A percentile compares a stretch with the other conserved stretches of the same genome.
These are phyloP conservation scores for Pseudopipra pipra DNA, from an alignment of 2,113 vertebrate genomes.

Conservation along the genomic window DNA sequence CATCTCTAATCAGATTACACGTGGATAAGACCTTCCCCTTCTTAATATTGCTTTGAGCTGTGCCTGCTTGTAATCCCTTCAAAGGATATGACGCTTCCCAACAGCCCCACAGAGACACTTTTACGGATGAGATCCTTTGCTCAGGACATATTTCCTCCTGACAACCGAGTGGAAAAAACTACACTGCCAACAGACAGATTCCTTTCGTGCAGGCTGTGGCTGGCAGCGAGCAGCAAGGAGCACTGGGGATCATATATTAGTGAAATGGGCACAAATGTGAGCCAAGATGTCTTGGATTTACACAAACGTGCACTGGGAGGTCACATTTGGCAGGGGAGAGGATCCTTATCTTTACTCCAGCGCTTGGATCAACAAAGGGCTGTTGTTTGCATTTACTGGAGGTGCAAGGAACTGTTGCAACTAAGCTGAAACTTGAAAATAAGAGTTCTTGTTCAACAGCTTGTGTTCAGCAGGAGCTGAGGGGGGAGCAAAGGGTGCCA, in stretches of 20 bases:
- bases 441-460: neutral
- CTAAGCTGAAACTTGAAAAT: neutral
- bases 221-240: neutral
- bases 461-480: neutral
- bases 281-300: neutral
- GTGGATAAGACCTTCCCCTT: neutral
- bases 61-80: neutral
- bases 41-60: neutral
- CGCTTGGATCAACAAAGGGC: neutral
- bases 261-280: neutral
- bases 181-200: neutral
- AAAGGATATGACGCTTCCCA: neutral
- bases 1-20: neutral
- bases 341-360: neutral
- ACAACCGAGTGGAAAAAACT: neutral
- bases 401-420: neutral
- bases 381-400: neutral
- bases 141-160: neutral
- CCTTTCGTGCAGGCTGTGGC: neutral
- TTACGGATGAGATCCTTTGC: neutral
- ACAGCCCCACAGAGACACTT: neutral
- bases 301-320: neutral
- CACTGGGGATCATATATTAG: too few species aligned
- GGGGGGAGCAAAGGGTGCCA: neutral
- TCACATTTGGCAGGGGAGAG: accelerated